Conservation (phyloP, 1,140 invertebrate species). For the Medauroidea extradentata region DNA sequence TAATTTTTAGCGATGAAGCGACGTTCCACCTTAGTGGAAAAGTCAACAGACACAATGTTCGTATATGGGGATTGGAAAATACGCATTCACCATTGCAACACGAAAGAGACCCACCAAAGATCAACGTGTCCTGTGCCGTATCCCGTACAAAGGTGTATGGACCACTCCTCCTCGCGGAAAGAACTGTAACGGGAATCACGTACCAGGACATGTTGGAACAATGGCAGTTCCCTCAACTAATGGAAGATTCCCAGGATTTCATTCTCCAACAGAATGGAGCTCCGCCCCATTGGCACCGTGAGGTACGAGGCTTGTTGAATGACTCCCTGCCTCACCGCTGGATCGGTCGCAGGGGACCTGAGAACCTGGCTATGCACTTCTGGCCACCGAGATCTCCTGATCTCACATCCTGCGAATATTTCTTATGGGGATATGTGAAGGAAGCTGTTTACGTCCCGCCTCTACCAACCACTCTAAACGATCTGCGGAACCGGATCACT, state of each 20-base stretch:
- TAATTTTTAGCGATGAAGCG: too few species aligned
- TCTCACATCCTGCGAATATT: not conserved
- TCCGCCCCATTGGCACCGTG: conserved; percentile 34
- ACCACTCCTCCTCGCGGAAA: conserved; percentile 6
- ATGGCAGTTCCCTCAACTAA: conserved; percentile 5
- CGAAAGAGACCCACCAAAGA: too few species aligned
- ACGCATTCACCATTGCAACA: not conserved
- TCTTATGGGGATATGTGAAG: not conserved
- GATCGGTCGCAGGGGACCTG: conserved; percentile 38
- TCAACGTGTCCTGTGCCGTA: conserved; percentile 10
- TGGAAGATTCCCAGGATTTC: not conserved
- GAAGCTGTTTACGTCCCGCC: not conserved
- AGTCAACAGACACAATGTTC: too few species aligned
- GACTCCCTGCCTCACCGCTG: conserved; percentile 35
- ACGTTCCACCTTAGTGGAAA: too few species aligned
- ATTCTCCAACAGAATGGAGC: conserved; percentile 42
- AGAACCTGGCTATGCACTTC: not conserved
- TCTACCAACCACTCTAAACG: too few species aligned
- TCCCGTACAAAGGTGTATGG: conserved; percentile 7
- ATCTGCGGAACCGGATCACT: not conserved
- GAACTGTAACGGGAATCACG: conserved; percentile 1
- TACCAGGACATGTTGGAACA: not conserved
- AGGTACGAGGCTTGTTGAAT: conserved; percentile 34
- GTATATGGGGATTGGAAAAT: conserved; percentile 7
- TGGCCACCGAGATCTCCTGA: conserved; percentile 1